Evolutionary conservation across 2,888 invertebrate species (phyloP).

Genomic region (Ochropacha duplaris): DNA sequence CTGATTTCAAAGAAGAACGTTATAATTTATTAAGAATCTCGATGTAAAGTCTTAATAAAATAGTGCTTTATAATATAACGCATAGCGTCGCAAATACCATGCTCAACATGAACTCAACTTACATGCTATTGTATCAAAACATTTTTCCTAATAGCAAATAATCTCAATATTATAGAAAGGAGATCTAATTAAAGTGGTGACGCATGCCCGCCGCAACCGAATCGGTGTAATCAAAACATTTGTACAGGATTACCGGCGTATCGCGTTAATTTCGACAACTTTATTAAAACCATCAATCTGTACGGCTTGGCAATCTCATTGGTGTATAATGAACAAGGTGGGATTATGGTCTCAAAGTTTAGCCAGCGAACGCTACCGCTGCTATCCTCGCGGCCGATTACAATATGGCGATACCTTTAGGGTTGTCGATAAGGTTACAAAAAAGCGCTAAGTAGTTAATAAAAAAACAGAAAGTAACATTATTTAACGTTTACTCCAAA

Average conservation of each 20-base stretch:
- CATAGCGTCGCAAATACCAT: no score
- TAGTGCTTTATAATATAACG: no score
- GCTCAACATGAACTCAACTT: no score
- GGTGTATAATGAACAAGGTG: constrained; percentile 70
- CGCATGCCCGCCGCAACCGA: constrained; percentile 5
- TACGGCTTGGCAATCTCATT: constrained; percentile 51
- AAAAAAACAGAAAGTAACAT: no score
- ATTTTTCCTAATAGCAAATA: neutral
- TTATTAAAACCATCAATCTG: constrained; percentile 65
- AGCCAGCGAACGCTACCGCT: constrained; percentile 41
- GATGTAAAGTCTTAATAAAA: no score
- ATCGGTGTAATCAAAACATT: constrained; percentile 18
- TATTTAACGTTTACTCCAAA: no score
- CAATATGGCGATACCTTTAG: constrained; percentile 33
- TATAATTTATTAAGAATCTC: no score
- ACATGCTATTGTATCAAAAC: neutral
- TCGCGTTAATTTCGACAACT: constrained; percentile 26
- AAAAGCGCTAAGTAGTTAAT: neutral
- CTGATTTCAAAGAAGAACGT: no score
- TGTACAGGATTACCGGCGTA: constrained; percentile 16
- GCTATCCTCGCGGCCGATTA: constrained; percentile 34
- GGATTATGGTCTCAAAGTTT: constrained; percentile 62
- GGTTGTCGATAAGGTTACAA: constrained; percentile 26
- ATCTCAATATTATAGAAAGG: neutral
- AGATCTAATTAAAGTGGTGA: constrained; percentile 1